phyloP scores from a whole-genome alignment of 2,888 invertebrate species.

The Myathropa florea region DNA sequence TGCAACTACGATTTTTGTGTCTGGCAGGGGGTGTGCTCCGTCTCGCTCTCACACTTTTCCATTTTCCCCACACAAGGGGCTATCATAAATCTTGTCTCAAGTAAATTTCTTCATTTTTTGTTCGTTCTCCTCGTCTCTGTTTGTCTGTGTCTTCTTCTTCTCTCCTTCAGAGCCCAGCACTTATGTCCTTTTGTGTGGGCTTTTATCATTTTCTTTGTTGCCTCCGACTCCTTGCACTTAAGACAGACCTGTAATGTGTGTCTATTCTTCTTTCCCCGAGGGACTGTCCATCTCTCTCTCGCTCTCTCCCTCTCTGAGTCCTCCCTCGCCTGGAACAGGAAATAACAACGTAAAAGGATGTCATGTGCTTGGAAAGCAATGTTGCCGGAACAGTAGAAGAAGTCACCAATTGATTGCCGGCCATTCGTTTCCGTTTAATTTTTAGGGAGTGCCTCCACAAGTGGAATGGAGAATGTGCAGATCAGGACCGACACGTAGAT shows the following conservation, averaged over 20 bases:
- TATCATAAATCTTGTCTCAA: conserved; percentile 65
- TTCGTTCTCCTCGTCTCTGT: background rate
- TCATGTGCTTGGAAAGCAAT: conserved; percentile 33
- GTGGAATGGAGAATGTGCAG: background rate
- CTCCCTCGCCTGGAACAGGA: background rate
- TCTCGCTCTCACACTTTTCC: background rate
- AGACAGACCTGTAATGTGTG: conserved; percentile 54
- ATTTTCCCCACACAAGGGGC: conserved; percentile 28
- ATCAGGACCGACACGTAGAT: background rate
- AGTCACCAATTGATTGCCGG: conserved; percentile 65
- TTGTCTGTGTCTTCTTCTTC: background rate
- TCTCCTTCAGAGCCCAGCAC: conserved; percentile 12
- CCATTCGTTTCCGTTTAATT: conserved; percentile 67
- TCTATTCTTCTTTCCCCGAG: conserved; percentile 30
- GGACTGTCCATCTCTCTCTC: conserved; percentile 20
- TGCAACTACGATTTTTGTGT: conserved; percentile 35
- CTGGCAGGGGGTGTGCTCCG: background rate
- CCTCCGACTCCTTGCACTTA: conserved; percentile 49
- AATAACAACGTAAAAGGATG: conserved; percentile 21
- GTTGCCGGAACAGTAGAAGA: conserved; percentile 32
- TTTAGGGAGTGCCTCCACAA: conserved; percentile 59
- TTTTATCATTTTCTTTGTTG: conserved; percentile 44
- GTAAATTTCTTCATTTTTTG: conserved; percentile 36
- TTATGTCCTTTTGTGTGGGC: conserved; percentile 63
- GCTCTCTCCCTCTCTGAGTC: background rate